These are phyloP conservation scores for Spermophilus dauricus DNA, from an alignment of 2,113 vertebrate species.

Conservation along the genomic window DNA sequence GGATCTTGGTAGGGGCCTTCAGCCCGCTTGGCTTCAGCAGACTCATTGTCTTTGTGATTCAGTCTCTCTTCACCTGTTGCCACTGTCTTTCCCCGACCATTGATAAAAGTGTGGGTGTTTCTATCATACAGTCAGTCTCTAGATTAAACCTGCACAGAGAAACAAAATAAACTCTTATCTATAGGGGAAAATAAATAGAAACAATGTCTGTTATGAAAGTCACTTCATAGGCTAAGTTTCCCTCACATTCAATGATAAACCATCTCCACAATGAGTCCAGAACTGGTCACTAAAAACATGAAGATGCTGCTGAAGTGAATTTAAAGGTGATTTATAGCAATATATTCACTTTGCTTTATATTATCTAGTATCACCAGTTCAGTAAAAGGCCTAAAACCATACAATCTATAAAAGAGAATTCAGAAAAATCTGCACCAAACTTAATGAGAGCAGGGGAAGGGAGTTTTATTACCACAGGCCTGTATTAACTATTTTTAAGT, in stretches of 20 bases:
- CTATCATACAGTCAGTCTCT: constrained; percentile 73
- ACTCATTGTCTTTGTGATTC: constrained; percentile 91
- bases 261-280: not conserved
- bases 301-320: not conserved
- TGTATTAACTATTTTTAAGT: not conserved
- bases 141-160: constrained; percentile 86
- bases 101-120: constrained; percentile 79
- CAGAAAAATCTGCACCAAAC: not conserved
- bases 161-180: constrained; percentile 47
- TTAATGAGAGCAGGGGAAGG: not conserved
- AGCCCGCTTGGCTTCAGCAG: constrained; percentile 96
- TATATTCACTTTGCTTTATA: not conserved
- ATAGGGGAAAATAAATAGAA: not conserved
- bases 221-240: not conserved
- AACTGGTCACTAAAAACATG: not conserved
- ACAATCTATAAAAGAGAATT: not conserved
- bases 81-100: constrained; percentile 88
- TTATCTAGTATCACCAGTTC: not conserved
- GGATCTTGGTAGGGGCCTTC: constrained; percentile 96
- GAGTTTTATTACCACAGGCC: not conserved
- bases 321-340: not conserved
- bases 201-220: not conserved
- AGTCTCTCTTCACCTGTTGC: constrained; percentile 68
- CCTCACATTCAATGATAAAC: not conserved
- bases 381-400: not conserved